Evolutionary conservation across 2,888 invertebrate species (phyloP).

Genomic region (Cabera pusaria): DNA sequence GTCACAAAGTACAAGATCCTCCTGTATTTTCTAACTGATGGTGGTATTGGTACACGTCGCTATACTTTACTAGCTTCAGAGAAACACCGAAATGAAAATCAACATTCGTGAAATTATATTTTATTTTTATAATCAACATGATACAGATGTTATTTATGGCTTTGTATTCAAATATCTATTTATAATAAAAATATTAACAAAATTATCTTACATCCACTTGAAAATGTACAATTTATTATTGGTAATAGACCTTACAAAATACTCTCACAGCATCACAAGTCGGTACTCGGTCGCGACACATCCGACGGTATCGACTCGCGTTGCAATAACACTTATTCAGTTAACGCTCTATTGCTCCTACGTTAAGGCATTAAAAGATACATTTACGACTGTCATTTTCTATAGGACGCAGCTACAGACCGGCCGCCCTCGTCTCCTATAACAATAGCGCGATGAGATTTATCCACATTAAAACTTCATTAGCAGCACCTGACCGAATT

Average conservation of each 20-base stretch:
- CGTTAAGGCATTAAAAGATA: conserved; percentile 59
- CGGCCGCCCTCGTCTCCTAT: conserved; percentile 46
- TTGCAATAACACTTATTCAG: conserved; percentile 61
- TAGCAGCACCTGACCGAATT: conserved; percentile 51
- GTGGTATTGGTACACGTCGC: no score
- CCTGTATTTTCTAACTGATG: no score
- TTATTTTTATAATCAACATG: conserved; percentile 80
- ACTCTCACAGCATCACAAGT: conserved; percentile 59
- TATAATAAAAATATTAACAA: conserved; percentile 83
- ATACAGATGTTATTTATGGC: conserved; percentile 83
- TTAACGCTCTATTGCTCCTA: conserved; percentile 58
- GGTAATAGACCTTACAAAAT: conserved; percentile 78
- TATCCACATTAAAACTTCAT: conserved; percentile 41
- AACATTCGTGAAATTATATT: conserved; percentile 63
- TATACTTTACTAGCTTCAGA: no score
- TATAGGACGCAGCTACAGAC: conserved; percentile 51
- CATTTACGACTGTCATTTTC: conserved; percentile 44
- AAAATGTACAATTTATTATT: conserved; percentile 73
- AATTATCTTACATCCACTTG: conserved; percentile 81
- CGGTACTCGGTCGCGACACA: conserved; percentile 12
- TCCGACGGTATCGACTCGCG: conserved; percentile 45
- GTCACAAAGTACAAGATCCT: no score
- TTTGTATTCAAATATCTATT: conserved; percentile 79
- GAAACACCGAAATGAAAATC: conserved; percentile 16
- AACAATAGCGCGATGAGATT: conserved; percentile 45